phyloP scores from a whole-genome alignment of 2,797 vertebrate genomes.

The Chrosomus eos region DNA sequence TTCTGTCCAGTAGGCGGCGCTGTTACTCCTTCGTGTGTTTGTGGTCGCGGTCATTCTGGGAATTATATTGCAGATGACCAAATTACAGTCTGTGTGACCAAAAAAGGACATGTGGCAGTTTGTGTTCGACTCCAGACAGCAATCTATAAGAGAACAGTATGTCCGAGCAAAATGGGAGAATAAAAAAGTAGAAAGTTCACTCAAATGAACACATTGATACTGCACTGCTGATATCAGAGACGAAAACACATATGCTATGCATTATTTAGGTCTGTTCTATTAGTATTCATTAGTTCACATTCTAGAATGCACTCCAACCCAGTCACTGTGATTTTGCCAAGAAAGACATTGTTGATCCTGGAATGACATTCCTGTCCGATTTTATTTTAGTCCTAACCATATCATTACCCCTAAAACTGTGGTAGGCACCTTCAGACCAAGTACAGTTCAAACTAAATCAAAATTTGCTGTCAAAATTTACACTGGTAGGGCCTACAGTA shows the following conservation, averaged over 20 bases:
- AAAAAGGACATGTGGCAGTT: conserved; percentile 77
- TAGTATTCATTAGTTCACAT: conserved; percentile 53
- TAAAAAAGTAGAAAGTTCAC: background rate
- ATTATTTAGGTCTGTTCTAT: background rate
- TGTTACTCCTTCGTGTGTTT: conserved; percentile 58
- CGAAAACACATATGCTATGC: background rate
- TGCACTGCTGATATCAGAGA: background rate
- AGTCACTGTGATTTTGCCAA: background rate
- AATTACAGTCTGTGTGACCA: conserved; percentile 70
- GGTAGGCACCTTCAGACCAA: too few relatives aligned
- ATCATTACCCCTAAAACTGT: too few relatives aligned
- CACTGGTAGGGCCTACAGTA: too few relatives aligned
- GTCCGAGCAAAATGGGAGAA: background rate
- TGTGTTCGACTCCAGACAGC: conserved; percentile 60
- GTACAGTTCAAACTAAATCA: too few relatives aligned
- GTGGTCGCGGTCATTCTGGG: conserved; percentile 55
- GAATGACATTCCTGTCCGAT: too few relatives aligned
- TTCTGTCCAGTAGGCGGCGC: conserved; percentile 80
- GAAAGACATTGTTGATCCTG: too few relatives aligned
- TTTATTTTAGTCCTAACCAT: too few relatives aligned
- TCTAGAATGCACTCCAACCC: conserved; percentile 9
- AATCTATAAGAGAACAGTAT: conserved; percentile 59
- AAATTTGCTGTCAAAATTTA: too few relatives aligned
- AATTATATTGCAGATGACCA: conserved; percentile 59
- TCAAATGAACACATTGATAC: background rate